Evolutionary conservation across 2,888 invertebrate genomes (phyloP).

Genomic region (Hofmannophila pseudospretella): DNA sequence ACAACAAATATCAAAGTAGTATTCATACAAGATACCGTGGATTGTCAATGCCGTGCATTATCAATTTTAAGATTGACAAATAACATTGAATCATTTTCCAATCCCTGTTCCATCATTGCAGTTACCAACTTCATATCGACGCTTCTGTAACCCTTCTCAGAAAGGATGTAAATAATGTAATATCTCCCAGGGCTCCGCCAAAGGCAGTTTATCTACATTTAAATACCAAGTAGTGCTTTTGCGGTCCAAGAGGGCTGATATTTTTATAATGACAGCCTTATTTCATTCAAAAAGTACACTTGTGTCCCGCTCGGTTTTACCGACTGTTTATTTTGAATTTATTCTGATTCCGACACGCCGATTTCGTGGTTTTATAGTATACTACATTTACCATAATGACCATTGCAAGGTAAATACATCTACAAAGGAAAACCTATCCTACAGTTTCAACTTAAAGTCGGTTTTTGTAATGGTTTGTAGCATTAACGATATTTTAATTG

Average conservation of each 20-base stretch:
- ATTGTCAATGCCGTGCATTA: too few relatives aligned
- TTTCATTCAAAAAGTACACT: conserved; percentile 42
- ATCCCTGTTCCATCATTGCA: too few relatives aligned
- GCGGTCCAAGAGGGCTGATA: conserved; percentile 30
- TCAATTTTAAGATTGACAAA: too few relatives aligned
- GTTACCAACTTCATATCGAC: too few relatives aligned
- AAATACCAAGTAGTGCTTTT: conserved; percentile 13
- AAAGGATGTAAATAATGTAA: too few relatives aligned
- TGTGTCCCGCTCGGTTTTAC: conserved; percentile 49
- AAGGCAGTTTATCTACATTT: conserved; percentile 16
- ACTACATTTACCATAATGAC: conserved; percentile 74
- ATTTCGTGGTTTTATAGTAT: conserved; percentile 75
- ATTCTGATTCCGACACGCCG: conserved; percentile 72
- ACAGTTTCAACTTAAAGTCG: conserved; percentile 38
- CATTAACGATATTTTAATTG: conserved; percentile 79
- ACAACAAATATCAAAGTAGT: too few relatives aligned
- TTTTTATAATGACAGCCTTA: conserved; percentile 57
- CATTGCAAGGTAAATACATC: conserved; percentile 55
- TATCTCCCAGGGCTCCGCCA: too few relatives aligned
- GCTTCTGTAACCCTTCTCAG: too few relatives aligned
- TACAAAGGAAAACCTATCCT: conserved; percentile 37
- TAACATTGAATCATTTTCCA: too few relatives aligned
- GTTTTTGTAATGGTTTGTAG: conserved; percentile 40
- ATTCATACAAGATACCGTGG: too few relatives aligned
- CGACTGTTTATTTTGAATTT: conserved; percentile 74